Evolutionary conservation across 2,888 invertebrate species (phyloP), one percentile per base, ranked within the genome.

Genomic region (Pasiphila rectangulata): DNA sequence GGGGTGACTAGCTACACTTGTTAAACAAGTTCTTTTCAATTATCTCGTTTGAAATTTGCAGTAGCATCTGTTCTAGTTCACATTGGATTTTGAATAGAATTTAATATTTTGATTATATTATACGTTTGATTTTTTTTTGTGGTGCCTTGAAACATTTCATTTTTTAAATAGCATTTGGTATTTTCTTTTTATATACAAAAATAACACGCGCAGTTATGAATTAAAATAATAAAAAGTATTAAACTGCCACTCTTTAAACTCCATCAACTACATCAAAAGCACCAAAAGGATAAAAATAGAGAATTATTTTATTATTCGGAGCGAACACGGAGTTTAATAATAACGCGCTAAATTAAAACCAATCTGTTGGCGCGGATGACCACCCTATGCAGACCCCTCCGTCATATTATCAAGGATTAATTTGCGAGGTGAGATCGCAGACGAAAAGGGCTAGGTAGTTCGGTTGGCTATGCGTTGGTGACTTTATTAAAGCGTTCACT

Each of bases 401-500:
- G 21, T 48, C 45, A 38, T 35, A 41, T 37, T 41, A 52, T 34
- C 19, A 20, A 35, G 41, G 45, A 38, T 48, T 48, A 45, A 48
- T 52, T 48, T 36, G 21, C 34, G 15, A 46, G 30, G 27, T 34
- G 45, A 39, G 38, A 27, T 29, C 24, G 24, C 15, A 15, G 30
- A 40, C 21, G 27, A 35, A 43, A 42, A 48, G 56, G 40, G 53
- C 59, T 34, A 29, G 23, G 52, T 45, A 45, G 23, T 40, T 16
- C 21, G 39, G 50, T 24, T 44, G 46, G 50, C 30, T 52, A 65
- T 71, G 66, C 61, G 63, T 61, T 67, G 69, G 61, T 54, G 65
- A 73, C 74, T 80, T 81, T 83, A 85, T 85, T 83, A 83, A 85
- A 83, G 76, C 80, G 72, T 75, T 83, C 81, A 72, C 83, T 85